Percentiles rank a stretch among this genome's conserved stretches.
Evolutionary conservation across 2,113 vertebrate species (phyloP).

Genomic region (Ascaphus truei): DNA sequence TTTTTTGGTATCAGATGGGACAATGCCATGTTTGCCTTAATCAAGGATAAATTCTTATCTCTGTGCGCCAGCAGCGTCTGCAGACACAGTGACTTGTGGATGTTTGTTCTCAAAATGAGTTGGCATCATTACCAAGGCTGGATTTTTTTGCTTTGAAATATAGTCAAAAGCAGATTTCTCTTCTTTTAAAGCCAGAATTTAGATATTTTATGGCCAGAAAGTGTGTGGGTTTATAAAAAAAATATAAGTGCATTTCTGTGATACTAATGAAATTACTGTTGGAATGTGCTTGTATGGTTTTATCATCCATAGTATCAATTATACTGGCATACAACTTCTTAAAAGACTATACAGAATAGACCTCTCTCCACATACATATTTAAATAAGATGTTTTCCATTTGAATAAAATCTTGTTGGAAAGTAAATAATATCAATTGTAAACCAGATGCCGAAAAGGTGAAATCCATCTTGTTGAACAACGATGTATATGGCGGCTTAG

Average conservation of each 20-base stretch:
- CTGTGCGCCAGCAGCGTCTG: neutral
- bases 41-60: slow-evolving; percentile 7
- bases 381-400: neutral
- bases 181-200: neutral
- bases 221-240: neutral
- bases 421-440: neutral
- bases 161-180: neutral
- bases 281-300: neutral
- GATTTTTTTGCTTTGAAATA: slow-evolving; percentile 22
- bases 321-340: neutral
- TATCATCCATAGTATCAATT: neutral
- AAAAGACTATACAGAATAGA: neutral
- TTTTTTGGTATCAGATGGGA: slow-evolving; percentile 5
- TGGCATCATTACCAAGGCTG: slow-evolving; percentile 22
- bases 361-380: too few relatives aligned
- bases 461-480: too few relatives aligned
- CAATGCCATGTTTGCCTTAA: neutral
- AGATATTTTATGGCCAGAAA: neutral
- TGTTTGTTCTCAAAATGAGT: slow-evolving; percentile 24
- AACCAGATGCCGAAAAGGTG: too few relatives aligned
- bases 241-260: neutral
- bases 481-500: too few relatives aligned
- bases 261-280: neutral
- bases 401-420: neutral
- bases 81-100: slow-evolving; percentile 14